Conservation (phyloP, 2,888 invertebrate genomes). For the Formica aserva region DNA sequence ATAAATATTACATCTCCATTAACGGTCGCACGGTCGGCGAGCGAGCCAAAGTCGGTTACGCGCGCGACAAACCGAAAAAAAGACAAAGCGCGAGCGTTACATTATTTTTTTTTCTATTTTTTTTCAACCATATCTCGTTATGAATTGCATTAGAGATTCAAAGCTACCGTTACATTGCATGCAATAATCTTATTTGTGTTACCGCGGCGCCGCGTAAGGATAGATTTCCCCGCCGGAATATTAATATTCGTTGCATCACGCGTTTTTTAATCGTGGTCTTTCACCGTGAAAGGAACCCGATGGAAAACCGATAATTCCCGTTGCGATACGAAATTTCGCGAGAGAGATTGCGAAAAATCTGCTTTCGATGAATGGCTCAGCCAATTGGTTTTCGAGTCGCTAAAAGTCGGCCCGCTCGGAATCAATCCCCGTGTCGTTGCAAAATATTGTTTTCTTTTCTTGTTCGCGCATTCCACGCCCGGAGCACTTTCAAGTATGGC, state of each 20-base stretch:
- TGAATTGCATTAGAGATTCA: conserved; percentile 42
- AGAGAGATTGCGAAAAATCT: conserved; percentile 35
- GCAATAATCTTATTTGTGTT: conserved; percentile 41
- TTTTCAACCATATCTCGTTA: conserved; percentile 32
- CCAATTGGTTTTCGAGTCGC: not conserved
- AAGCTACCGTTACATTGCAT: conserved; percentile 38
- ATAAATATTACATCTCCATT: conserved; percentile 56
- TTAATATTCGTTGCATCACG: conserved; percentile 39
- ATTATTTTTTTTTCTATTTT: conserved; percentile 20
- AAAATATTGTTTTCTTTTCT: conserved; percentile 22
- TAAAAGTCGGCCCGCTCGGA: not conserved
- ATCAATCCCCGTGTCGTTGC: not conserved
- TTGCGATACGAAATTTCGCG: conserved; percentile 27
- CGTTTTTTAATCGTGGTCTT: conserved; percentile 25
- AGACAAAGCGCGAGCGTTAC: too few species aligned
- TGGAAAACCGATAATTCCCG: conserved; percentile 40
- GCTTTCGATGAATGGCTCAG: conserved; percentile 3
- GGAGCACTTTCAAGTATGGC: conserved; percentile 3
- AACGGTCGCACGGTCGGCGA: conserved; percentile 47
- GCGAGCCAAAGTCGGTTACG: conserved; percentile 52
- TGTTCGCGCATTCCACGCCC: conserved; percentile 26
- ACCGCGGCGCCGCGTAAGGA: conserved; percentile 14
- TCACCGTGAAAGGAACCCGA: not conserved
- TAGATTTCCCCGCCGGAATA: conserved; percentile 18
- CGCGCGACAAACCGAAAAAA: conserved; percentile 14